Percentiles rank a stretch among this genome's conserved stretches.
These are phyloP conservation scores for Drosophila nigromelanica DNA, from an alignment of 1,140 invertebrate species.

Conservation along the genomic window DNA sequence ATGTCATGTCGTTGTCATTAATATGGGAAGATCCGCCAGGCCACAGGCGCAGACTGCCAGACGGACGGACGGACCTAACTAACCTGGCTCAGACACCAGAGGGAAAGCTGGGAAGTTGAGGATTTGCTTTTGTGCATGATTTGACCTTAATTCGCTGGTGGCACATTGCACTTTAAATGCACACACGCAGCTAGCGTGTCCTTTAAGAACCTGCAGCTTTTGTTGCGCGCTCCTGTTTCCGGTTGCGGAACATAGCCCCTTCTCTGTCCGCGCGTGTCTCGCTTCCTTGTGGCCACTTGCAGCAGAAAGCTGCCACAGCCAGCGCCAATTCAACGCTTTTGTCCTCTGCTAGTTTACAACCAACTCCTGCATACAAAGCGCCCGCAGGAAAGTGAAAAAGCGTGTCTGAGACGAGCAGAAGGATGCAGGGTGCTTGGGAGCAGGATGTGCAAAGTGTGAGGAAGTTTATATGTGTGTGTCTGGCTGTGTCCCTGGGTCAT, in stretches of 20 bases:
- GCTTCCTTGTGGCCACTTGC: conserved; percentile 19
- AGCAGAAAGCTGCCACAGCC: neutral
- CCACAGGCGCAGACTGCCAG: conserved; percentile 22
- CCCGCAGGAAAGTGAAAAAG: conserved; percentile 21
- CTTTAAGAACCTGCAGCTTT: conserved; percentile 73
- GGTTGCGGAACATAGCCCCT: conserved; percentile 39
- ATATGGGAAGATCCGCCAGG: conserved; percentile 34
- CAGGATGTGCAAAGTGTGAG: conserved; percentile 42
- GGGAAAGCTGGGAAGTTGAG: neutral
- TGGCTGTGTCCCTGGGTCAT: conserved; percentile 55
- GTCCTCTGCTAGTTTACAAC: too few species aligned
- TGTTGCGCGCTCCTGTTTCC: conserved; percentile 61
- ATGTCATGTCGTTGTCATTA: conserved; percentile 42
- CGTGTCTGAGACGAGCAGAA: conserved; percentile 48
- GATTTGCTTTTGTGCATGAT: conserved; percentile 56
- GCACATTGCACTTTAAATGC: conserved; percentile 73
- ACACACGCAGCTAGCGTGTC: conserved; percentile 34
- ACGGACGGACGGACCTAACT: conserved; percentile 11
- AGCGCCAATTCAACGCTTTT: too few species aligned
- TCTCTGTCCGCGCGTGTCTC: conserved; percentile 34
- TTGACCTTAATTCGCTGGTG: conserved; percentile 77
- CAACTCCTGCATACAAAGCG: too few species aligned
- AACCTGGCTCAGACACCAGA: too few species aligned
- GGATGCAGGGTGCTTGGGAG: conserved; percentile 19
- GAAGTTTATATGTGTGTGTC: neutral